These are phyloP conservation scores for Diarsia rubi DNA, from an alignment of 2,888 invertebrate species.

Conservation along the genomic window DNA sequence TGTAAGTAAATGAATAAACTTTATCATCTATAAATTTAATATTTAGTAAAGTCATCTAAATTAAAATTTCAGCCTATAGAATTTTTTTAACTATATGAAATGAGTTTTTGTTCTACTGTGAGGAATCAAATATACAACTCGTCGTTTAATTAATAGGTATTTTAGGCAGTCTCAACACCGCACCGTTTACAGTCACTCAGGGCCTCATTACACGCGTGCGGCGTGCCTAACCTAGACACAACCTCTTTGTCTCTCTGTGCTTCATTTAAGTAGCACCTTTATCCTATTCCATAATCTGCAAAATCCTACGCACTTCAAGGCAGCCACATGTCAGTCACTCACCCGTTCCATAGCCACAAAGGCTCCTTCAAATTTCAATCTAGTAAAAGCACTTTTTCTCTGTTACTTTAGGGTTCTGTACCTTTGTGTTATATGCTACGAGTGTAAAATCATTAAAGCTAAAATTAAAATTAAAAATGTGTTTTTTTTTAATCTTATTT, in stretches of 20 bases:
- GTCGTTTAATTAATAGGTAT: background rate
- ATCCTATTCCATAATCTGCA: slow-evolving; percentile 9
- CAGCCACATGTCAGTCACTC: slow-evolving; percentile 29
- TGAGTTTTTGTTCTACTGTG: background rate
- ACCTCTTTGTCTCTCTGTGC: too few species aligned
- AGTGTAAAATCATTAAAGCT: background rate
- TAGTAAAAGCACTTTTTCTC: slow-evolving; percentile 70
- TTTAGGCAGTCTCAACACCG: too few species aligned
- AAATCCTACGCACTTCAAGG: slow-evolving; percentile 13
- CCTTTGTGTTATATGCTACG: background rate
- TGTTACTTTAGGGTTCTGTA: slow-evolving; percentile 25
- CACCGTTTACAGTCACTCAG: background rate
- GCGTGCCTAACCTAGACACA: background rate
- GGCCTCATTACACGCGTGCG: background rate
- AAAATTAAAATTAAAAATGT: background rate
- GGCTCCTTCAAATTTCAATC: slow-evolving; percentile 72
- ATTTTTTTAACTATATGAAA: background rate
- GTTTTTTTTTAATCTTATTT: background rate
- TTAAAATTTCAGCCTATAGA: background rate
- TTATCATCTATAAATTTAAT: background rate
- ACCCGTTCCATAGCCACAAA: slow-evolving; percentile 42
- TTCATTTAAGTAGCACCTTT: background rate
- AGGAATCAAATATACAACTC: background rate
- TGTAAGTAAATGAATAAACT: background rate
- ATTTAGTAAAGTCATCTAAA: background rate